Percentiles rank a stretch among this genome's conserved stretches.
Evolutionary conservation across 2,797 vertebrate genomes (phyloP).

Genomic region (Ciconia nigra): DNA sequence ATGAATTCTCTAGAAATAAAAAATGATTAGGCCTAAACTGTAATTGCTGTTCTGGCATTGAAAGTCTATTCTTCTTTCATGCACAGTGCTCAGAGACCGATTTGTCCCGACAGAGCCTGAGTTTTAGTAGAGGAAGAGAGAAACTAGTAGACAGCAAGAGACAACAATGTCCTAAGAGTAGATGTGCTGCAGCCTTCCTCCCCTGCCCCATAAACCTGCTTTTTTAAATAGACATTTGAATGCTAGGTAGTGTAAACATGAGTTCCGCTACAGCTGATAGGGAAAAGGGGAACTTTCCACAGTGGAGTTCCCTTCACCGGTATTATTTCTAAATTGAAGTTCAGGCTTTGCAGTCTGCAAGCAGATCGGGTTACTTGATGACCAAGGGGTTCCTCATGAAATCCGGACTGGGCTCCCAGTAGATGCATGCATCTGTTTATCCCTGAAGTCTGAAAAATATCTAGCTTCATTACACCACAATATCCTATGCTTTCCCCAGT

Average conservation of each 20-base stretch:
- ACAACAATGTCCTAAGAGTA: not conserved
- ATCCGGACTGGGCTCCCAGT: not conserved
- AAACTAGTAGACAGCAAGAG: not conserved
- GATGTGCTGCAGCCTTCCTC: not conserved
- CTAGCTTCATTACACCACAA: not conserved
- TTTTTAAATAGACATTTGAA: not conserved
- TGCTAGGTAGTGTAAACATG: not conserved
- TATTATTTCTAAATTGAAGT: not conserved
- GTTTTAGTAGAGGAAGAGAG: not conserved
- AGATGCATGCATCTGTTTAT: not conserved
- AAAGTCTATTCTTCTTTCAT: not conserved
- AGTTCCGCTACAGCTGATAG: not conserved
- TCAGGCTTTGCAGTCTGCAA: not conserved
- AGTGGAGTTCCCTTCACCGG: not conserved
- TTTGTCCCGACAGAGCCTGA: not conserved
- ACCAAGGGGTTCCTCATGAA: not conserved
- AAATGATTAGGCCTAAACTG: not conserved
- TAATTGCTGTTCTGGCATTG: not conserved
- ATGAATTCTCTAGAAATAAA: not conserved
- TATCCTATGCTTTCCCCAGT: not conserved
- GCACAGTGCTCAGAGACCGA: not conserved
- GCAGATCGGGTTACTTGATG: not conserved
- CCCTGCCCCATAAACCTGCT: fast-evolving
- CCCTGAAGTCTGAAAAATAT: not conserved
- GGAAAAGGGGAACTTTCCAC: not conserved